Base-by-base conservation (phyloP, 1,140 invertebrate species). In the Oscheius sp. region DNA sequence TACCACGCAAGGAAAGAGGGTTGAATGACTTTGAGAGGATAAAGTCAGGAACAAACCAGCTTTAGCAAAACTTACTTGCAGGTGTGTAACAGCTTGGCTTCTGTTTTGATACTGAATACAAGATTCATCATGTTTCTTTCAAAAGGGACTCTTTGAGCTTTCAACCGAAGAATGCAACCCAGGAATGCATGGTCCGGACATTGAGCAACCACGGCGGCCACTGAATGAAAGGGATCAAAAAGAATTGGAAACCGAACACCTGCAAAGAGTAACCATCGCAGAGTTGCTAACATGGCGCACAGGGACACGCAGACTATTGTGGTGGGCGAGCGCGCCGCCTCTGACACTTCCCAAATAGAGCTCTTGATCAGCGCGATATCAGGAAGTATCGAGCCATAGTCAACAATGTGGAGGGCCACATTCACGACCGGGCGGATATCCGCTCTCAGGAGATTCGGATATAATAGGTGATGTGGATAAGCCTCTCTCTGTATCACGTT, bases 71-170 rank as follows among this genome's bases (percentile, higher is more conserved):
- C 72, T 61, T 23, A 76, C 75, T 65, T 76, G 71, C 75, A 76
- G 28, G 75, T 76, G 20, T 74, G 71, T 2, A 76, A 36, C 18
- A 76, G 38, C 15, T 64, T 42, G n/a, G 75, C 75, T 58, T 76
- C 75, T 26, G 64, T 74, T 23, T 59, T 66, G 38, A 76, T 73
- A 20, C 58, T 68, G 62, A 76, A 76, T 18, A 76, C 64, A 4
- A 76, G 29, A 52, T 34, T 75, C 63, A 76, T 29, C 20, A 76
- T 76, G 32, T 76, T 76, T 34, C 63, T 67, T 59, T 76, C 75
- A 3, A 76, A 68, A 18, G 70, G 75, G 7, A 76, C 75, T 29
- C 70, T 23, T 28, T 76, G 75, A n/a, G 75, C 64, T 34, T 73
- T 73, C 42, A 76, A 28, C 7, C 75, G 65, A 15, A 76, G 55